phyloP scores from a whole-genome alignment of 1,140 invertebrate species.

The Monochamus saltuarius region DNA sequence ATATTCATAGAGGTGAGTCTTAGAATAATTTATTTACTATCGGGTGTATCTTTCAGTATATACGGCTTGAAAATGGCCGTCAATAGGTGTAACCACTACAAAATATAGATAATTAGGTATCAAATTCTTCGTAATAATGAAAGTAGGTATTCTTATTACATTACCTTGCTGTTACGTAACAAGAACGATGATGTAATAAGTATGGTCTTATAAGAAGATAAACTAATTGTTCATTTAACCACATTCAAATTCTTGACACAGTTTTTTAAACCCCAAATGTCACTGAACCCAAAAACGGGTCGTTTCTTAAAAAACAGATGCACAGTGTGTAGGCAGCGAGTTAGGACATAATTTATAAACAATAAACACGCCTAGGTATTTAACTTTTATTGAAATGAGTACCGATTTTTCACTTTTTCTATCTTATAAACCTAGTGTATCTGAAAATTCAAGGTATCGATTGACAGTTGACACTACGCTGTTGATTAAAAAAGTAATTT shows the following conservation, averaged over 20 bases:
- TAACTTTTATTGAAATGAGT: no score
- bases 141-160: neutral
- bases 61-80: conserved; percentile 30
- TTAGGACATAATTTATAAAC: no score
- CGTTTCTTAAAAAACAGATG: no score
- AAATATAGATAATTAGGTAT: conserved; percentile 1
- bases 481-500: neutral
- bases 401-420: no score
- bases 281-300: no score
- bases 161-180: neutral
- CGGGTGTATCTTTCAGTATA: conserved; percentile 8
- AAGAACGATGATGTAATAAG: neutral
- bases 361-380: no score
- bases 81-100: conserved; percentile 33
- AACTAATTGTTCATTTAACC: neutral
- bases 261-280: conserved; percentile 6
- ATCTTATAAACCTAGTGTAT: neutral
- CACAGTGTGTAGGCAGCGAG: no score
- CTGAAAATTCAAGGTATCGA: conserved; percentile 12
- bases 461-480: neutral
- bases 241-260: conserved; percentile 1
- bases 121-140: neutral
- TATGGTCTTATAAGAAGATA: conserved; percentile 3
- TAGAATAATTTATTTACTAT: conserved; percentile 7
- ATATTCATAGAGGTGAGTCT: conserved; percentile 29